phyloP scores from a whole-genome alignment of 2,888 invertebrate genomes.

The Athrips mouffetella region DNA sequence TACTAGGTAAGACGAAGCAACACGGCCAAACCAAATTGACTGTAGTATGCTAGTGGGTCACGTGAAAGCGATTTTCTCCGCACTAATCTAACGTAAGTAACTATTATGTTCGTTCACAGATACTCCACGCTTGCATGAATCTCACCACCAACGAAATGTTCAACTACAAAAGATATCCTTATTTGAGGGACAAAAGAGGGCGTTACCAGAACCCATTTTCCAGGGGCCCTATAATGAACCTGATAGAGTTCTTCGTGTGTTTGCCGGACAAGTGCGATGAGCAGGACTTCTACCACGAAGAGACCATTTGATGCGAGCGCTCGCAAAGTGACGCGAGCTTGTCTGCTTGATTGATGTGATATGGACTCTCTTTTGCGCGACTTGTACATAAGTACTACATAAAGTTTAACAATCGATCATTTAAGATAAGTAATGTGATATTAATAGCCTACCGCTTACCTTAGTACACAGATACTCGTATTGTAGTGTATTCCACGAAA shows the following conservation, averaged over 20 bases:
- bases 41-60: slow-evolving; percentile 5
- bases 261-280: slow-evolving; percentile 88
- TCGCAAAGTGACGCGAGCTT: slow-evolving; percentile 25
- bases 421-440: too few species aligned
- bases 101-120: slow-evolving; percentile 73
- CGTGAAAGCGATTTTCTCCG: not conserved
- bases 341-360: slow-evolving; percentile 25
- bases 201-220: slow-evolving; percentile 95
- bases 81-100: not conserved
- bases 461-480: not conserved
- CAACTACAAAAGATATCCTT: slow-evolving; percentile 94
- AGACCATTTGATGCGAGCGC: slow-evolving; percentile 68
- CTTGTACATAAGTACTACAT: too few species aligned
- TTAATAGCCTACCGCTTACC: not conserved
- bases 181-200: slow-evolving; percentile 91
- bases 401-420: too few species aligned
- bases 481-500: too few species aligned
- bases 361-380: not conserved
- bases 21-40: not conserved
- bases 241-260: slow-evolving; percentile 94
- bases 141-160: slow-evolving; percentile 97
- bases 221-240: slow-evolving; percentile 90
- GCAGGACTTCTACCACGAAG: slow-evolving; percentile 83
- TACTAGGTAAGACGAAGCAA: not conserved
- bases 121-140: slow-evolving; percentile 94